A percentile compares a stretch with the other conserved stretches of the same genome.
Evolutionary conservation across 53 echinoderm and acorn worm species (phyloP).

Genomic region (Echinarachnius parma): DNA sequence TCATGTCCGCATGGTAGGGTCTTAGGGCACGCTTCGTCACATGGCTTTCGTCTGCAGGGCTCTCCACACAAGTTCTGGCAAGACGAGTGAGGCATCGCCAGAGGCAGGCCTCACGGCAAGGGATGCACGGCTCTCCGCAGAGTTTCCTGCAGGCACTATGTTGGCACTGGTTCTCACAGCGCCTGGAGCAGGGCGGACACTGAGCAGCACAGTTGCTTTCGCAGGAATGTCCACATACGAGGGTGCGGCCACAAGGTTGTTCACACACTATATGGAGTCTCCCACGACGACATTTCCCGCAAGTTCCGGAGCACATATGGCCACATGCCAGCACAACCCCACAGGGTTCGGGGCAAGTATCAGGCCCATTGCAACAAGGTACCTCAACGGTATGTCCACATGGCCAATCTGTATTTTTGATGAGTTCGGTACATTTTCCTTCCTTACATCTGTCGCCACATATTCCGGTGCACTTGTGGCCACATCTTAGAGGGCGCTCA

Average conservation of each 20-base stretch:
- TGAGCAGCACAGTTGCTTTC: constrained; percentile 50
- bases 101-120: constrained; percentile 34
- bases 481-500: constrained; percentile 47
- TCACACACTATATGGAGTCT: constrained; percentile 47
- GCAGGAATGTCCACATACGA: constrained; percentile 76
- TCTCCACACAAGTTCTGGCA: constrained; percentile 65
- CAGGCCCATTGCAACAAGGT: constrained; percentile 39
- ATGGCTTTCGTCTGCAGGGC: constrained; percentile 64
- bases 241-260: constrained; percentile 46
- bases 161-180: constrained; percentile 51
- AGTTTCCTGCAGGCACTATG: constrained; percentile 49
- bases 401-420: constrained; percentile 42
- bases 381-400: constrained; percentile 58
- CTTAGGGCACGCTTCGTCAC: constrained; percentile 57
- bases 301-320: constrained; percentile 51
- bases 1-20: constrained; percentile 72
- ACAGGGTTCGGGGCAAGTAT: constrained; percentile 42
- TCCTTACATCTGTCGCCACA: constrained; percentile 50
- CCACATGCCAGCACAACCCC: constrained; percentile 43
- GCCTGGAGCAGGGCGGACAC: constrained; percentile 63
- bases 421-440: constrained; percentile 23
- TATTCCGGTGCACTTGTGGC: constrained; percentile 50
- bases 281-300: constrained; percentile 46
- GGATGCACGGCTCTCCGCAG: constrained; percentile 52
- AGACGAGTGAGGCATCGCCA: constrained; percentile 53